A percentile compares a stretch with the other conserved stretches of the same genome.
phyloP scores from a whole-genome alignment of 2,888 invertebrate species.

The Netelia inedita region DNA sequence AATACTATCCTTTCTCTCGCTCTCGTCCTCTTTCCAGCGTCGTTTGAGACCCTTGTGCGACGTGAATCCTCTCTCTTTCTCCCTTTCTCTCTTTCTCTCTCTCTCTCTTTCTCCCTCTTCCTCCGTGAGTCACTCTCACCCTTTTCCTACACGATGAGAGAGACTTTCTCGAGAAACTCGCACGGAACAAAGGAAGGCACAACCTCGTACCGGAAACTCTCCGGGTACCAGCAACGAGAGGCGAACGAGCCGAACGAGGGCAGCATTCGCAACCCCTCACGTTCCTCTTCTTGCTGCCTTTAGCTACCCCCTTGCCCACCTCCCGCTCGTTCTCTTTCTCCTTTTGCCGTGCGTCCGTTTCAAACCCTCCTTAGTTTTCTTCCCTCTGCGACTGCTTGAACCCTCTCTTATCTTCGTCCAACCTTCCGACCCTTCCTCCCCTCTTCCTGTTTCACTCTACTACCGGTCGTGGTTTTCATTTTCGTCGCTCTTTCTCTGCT shows the following conservation, averaged over 20 bases:
- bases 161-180: conserved; percentile 67
- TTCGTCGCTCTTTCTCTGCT: conserved; percentile 35
- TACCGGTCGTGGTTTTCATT: conserved; percentile 58
- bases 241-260: conserved; percentile 60
- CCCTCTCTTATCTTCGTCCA: conserved; percentile 38
- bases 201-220: conserved; percentile 67
- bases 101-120: conserved; percentile 26
- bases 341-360: neutral
- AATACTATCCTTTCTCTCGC: conserved; percentile 42
- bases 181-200: conserved; percentile 65
- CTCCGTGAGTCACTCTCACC: conserved; percentile 15
- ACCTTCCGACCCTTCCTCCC: conserved; percentile 46
- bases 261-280: conserved; percentile 56
- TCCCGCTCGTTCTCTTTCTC: too few relatives aligned
- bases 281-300: conserved; percentile 54
- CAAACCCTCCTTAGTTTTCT: conserved; percentile 52
- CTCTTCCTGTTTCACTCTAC: conserved; percentile 41
- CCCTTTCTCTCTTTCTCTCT: conserved; percentile 50
- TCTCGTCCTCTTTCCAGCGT: conserved; percentile 38
- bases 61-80: conserved; percentile 9
- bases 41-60: conserved; percentile 57
- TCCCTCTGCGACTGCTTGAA: conserved; percentile 22
- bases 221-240: conserved; percentile 60
- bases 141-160: conserved; percentile 16
- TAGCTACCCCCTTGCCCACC: conserved; percentile 28